Evolutionary conservation across 2,888 invertebrate genomes (phyloP).

Genomic region (Rugalucina vietnamica): DNA sequence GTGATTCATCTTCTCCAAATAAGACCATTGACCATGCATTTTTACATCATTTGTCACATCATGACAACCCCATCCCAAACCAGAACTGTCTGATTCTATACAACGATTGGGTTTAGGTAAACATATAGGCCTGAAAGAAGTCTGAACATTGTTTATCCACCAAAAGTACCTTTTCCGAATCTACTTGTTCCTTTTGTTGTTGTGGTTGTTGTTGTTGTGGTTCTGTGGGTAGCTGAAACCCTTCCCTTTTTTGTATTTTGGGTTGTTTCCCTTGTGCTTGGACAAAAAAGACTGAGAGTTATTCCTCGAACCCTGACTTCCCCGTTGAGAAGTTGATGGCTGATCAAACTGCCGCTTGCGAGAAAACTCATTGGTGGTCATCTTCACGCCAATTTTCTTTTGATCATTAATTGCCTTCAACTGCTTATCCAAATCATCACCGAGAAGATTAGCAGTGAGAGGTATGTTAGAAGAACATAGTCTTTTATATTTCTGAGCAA

Average conservation of each 20-base stretch:
- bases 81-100: conserved; percentile 40
- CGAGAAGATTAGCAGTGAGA: conserved; percentile 5
- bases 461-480: neutral
- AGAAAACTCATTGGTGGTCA: no score
- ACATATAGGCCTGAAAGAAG: conserved; percentile 9
- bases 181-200: conserved; percentile 18
- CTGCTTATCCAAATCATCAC: conserved; percentile 26
- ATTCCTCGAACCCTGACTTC: neutral
- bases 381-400: neutral
- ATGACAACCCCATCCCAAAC: conserved; percentile 32
- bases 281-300: neutral
- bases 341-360: no score
- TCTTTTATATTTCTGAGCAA: neutral
- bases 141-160: conserved; percentile 47
- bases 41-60: neutral
- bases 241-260: neutral
- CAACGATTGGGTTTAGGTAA: neutral
- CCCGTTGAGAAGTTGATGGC: neutral
- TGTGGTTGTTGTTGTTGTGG: neutral
- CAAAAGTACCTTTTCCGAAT: conserved; percentile 17
- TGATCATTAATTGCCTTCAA: conserved; percentile 22
- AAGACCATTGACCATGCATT: conserved; percentile 36
- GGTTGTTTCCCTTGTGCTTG: neutral
- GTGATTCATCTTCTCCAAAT: conserved; percentile 16
- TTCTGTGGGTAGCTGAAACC: neutral